These are phyloP conservation scores for Marmota monax DNA, from an alignment of 2,113 vertebrate genomes.

Conservation along the genomic window DNA sequence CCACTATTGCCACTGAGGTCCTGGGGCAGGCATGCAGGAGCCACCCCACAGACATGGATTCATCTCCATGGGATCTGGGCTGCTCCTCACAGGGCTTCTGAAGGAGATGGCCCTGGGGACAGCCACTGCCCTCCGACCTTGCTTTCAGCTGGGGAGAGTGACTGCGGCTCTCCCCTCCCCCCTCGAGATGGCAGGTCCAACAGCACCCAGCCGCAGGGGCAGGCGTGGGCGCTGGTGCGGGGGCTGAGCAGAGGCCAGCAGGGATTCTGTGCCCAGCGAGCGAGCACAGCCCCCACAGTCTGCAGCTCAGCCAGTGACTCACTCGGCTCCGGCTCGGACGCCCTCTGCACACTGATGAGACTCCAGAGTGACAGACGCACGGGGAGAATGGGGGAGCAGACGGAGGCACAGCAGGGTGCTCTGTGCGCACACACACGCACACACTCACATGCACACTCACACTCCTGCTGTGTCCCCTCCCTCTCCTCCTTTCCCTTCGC, in stretches of 20 bases:
- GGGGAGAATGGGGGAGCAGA: background rate
- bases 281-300: background rate
- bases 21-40: too few species aligned
- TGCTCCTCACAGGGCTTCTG: background rate
- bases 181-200: background rate
- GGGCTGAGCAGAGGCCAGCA: background rate
- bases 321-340: background rate
- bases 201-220: background rate
- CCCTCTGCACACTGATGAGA: slow-evolving; percentile 50
- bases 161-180: background rate
- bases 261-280: background rate
- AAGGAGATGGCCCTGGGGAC: fast-evolving
- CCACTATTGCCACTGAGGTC: too few species aligned
- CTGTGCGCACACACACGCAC: background rate
- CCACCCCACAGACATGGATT: too few species aligned
- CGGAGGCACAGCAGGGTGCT: background rate
- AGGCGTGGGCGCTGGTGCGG: background rate
- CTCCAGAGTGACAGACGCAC: background rate
- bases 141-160: background rate
- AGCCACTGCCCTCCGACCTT: background rate
- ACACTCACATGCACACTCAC: too few species aligned
- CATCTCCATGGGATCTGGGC: background rate
- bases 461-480: background rate
- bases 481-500: too few species aligned
- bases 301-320: slow-evolving; percentile 60